Base-by-base conservation (phyloP, 2,797 vertebrate genomes). In the Oryzias sinensis region DNA sequence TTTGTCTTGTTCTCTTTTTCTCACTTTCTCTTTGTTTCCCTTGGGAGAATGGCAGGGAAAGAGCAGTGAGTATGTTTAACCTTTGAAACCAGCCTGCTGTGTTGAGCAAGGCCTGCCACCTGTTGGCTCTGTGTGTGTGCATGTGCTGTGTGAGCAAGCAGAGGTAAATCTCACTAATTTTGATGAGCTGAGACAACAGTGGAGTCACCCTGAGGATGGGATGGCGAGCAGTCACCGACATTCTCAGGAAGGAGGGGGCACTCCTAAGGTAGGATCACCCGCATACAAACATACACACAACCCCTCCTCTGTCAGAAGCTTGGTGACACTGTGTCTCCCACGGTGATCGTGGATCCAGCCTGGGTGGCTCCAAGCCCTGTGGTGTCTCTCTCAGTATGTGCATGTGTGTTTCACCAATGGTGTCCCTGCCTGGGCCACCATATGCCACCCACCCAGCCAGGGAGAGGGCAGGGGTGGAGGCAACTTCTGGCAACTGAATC, bases 111-210 rank as follows among this genome's bases (percentile, higher is more conserved):
- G 89, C 90, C 80, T 86, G 85, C 89, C 90, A 92, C 89, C 90
- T 92, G 90, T 90, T 88, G 85, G 81, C 74, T 75, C 68, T 73
- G 77, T 79, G 75, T 77, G 79, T 72, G 64, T 72, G 81, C 72
- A 65, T 83, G 79, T 79, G 74, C 65, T 81, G 62, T 77, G 80
- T 77, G 80, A 65, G 77, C 72, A 63, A 0, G 33, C 68, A 68
- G 85, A 90, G 88, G 88, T 90, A 91, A 91, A 91, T 90, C 90
- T 90, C 87, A 80, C 87, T 87, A 86, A 89, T 90, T 91, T 83
- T 89, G 90, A 90, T 89, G 85, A 85, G 85, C 79, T 82, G 82
- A 88, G 88, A 91, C 86, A 90, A 87, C 88, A 89, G 86, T 62
- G 51, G 70, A 81, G 86, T 90, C 85, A 66, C 89, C 87, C 86